These are phyloP conservation scores for Drosophila novamexicana DNA, from an alignment of 1,140 invertebrate genomes.

Conservation along the genomic window DNA sequence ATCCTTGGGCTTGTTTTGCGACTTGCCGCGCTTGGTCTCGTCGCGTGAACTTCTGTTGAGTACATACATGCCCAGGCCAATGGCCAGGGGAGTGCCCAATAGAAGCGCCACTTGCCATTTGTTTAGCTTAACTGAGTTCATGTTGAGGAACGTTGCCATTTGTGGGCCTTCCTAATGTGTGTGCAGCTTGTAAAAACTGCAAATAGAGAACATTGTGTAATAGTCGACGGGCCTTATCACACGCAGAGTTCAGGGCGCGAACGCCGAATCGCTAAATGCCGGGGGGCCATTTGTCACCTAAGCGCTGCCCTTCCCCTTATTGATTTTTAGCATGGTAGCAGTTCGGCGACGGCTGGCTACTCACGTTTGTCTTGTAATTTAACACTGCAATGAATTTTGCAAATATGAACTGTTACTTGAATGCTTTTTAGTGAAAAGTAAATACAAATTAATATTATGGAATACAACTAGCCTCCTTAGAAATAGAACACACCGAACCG, in stretches of 20 bases:
- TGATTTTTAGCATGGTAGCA: conserved; percentile 56
- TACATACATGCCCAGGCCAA: conserved; percentile 93
- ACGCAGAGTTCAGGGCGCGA: conserved; percentile 26
- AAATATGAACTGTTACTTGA: conserved; percentile 50
- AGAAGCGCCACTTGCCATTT: conserved; percentile 86
- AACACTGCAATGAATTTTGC: conserved; percentile 72
- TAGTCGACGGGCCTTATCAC: conserved; percentile 56
- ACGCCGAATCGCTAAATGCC: conserved; percentile 39
- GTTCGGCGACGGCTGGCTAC: conserved; percentile 17
- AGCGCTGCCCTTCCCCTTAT: conserved; percentile 43
- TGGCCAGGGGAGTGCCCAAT: conserved; percentile 91
- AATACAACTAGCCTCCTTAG: conserved; percentile 48
- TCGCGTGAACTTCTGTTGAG: conserved; percentile 78
- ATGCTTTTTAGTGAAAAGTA: conserved; percentile 61
- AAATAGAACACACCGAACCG: conserved; percentile 31
- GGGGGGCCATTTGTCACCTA: conserved; percentile 30
- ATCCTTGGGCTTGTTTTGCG: conserved; percentile 35
- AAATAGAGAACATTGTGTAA: conserved; percentile 68
- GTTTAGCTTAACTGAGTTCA: conserved; percentile 76
- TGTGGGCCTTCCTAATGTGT: conserved; percentile 23
- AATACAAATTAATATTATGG: conserved; percentile 41
- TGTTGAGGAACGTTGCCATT: conserved; percentile 67
- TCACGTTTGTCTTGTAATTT: conserved; percentile 57
- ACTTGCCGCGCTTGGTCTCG: conserved; percentile 43
- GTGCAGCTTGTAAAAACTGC: conserved; percentile 44